Conservation (phyloP, 2,797 vertebrate genomes). For the Brachyalestes nurse region DNA sequence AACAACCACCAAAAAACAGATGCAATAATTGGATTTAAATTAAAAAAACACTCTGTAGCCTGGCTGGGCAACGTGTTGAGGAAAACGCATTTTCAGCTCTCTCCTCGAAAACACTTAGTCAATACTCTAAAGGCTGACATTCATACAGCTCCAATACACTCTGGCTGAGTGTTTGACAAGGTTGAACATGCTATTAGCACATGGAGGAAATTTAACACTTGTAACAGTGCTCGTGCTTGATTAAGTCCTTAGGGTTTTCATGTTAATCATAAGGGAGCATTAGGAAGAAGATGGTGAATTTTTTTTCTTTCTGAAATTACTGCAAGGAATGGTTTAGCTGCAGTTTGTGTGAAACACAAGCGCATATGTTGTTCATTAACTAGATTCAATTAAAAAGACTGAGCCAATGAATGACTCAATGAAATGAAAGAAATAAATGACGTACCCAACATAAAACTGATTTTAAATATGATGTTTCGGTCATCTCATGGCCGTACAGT, state of each 20-base stretch:
- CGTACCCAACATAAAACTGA: neutral
- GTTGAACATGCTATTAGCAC: conserved; percentile 46
- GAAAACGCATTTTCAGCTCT: conserved; percentile 46
- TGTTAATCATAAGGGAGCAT: neutral
- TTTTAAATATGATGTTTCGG: neutral
- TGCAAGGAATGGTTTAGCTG: neutral
- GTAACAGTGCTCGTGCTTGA: conserved; percentile 11
- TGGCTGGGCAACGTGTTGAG: conserved; percentile 63
- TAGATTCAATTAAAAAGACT: neutral
- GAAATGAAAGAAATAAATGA: neutral
- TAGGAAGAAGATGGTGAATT: conserved; percentile 9
- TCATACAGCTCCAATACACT: conserved; percentile 38
- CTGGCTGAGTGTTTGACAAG: conserved; percentile 25
- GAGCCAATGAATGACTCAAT: neutral
- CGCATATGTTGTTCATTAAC: neutral
- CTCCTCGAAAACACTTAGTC: conserved; percentile 17
- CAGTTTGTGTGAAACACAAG: neutral
- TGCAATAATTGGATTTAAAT: conserved; percentile 73
- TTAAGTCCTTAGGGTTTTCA: neutral
- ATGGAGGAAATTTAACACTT: conserved; percentile 12
- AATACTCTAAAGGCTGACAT: conserved; percentile 14
- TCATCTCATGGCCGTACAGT: neutral
- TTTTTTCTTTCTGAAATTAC: conserved; percentile 26
- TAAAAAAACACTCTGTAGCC: conserved; percentile 64
- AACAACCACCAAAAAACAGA: conserved; percentile 52